Base-by-base conservation (phyloP, 1,140 invertebrate species). In the Drosophila sproati region DNA sequence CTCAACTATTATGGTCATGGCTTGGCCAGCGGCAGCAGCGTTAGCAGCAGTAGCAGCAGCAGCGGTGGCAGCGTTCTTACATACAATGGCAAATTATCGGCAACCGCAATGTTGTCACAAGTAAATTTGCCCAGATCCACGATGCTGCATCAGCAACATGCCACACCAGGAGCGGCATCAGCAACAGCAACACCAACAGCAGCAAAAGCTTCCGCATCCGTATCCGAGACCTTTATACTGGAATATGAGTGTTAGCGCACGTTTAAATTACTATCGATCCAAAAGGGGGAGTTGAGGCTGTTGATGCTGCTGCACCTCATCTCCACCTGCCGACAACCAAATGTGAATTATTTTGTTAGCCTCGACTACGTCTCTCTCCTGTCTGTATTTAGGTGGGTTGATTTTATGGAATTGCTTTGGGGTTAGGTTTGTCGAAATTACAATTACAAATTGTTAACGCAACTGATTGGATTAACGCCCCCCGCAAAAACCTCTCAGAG, bases 221-320 rank as follows among this genome's bases (percentile, higher is more conserved):
- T 45, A 20, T 55, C 56, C 50, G 85, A 90, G 55, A 75, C 63
- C 39, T 92, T 91, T 66, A 91, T 92, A 51, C 60, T 92, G n/a
- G 91, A 92, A 73, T 92, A 92, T 73, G 91, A 92, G 69, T 92
- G 91, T 92, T 92, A 92, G 91, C 90, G 61, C 50, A 47, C 61
- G 63, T 79, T 86, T 68, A 61, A 64, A 73, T 73, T 73, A 48
- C 52, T 59, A 86, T 82, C 79, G 80, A 85, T 85, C 51, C 52
- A 2, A 20, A n/a, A 31, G 50, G 43, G 32, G 4, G 39, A 54
- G 28, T 28, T 37, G 7, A 12, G 6, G 34, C 39, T 31, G 8
- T 12, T 43, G 28, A n/a, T 37, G 7, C 29, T 5, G 34, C 39
- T 31, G 8, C 29, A 31, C 59, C 8, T 10, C 35, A 3, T 6